Evolutionary conservation across 2,797 vertebrate genomes (phyloP).

Genomic region (Clarias pachynema): DNA sequence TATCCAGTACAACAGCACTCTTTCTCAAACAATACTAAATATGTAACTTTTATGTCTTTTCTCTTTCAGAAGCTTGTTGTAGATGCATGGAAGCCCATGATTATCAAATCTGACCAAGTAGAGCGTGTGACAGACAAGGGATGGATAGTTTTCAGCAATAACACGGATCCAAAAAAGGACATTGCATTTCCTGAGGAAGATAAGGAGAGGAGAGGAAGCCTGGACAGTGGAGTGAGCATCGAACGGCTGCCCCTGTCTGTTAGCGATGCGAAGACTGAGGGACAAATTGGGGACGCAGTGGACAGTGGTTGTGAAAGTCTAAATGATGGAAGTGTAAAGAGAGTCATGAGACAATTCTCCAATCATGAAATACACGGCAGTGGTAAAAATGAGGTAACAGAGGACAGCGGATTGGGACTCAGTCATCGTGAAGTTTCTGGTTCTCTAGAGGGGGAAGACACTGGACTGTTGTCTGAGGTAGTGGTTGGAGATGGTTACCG

Average conservation of each 20-base stretch:
- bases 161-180: slow-evolving; percentile 29
- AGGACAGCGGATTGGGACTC: slow-evolving; percentile 68
- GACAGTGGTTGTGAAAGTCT: slow-evolving; percentile 78
- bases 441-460: slow-evolving; percentile 58
- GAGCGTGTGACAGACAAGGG: slow-evolving; percentile 75
- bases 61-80: slow-evolving; percentile 67
- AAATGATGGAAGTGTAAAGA: slow-evolving; percentile 57
- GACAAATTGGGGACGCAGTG: slow-evolving; percentile 48
- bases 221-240: slow-evolving; percentile 71
- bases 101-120: slow-evolving; percentile 57
- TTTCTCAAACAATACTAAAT: neutral
- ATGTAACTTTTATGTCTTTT: neutral
- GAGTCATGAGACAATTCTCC: slow-evolving; percentile 57
- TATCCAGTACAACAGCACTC: neutral
- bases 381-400: slow-evolving; percentile 28
- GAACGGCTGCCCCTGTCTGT: slow-evolving; percentile 36
- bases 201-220: slow-evolving; percentile 64
- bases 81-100: slow-evolving; percentile 70
- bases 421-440: slow-evolving; percentile 54
- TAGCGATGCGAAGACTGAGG: slow-evolving; percentile 3
- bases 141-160: slow-evolving; percentile 67
- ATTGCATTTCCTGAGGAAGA: slow-evolving; percentile 47
- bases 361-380: slow-evolving; percentile 46
- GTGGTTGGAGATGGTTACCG: slow-evolving; percentile 61
- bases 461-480: slow-evolving; percentile 40